Percentiles rank a stretch among this genome's conserved stretches.
Evolutionary conservation across 2,113 vertebrate genomes (phyloP).

Genomic region (Monarcha castaneiventris): DNA sequence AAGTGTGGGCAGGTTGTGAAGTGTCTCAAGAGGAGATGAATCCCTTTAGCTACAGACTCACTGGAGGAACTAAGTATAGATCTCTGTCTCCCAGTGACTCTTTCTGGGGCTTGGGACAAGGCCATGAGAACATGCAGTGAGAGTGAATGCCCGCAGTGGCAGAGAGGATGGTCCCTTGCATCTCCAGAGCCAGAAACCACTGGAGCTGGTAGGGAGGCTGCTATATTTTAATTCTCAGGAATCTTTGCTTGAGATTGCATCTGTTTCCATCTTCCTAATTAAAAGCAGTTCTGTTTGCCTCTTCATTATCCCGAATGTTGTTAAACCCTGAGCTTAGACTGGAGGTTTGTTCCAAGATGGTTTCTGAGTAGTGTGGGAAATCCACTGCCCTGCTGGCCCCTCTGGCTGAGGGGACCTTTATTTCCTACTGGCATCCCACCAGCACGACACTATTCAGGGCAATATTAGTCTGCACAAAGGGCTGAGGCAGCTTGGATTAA

Average conservation of each 20-base stretch:
- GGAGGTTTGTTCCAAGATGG: neutral
- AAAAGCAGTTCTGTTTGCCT: slow-evolving; percentile 6
- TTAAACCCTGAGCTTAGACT: neutral
- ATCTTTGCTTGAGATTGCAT: neutral
- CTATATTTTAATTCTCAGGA: neutral
- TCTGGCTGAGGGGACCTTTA: neutral
- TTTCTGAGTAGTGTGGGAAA: neutral
- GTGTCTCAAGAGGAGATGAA: neutral
- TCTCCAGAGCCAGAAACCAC: neutral
- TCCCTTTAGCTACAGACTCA: neutral
- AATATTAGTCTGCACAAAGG: neutral
- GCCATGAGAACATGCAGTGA: neutral
- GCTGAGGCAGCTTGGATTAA: neutral
- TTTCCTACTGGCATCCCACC: neutral
- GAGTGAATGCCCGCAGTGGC: rapidly evolving
- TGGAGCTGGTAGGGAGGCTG: neutral
- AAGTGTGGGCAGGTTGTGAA: neutral
- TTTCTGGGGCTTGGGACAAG: neutral
- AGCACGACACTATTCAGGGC: neutral
- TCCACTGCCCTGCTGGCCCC: neutral
- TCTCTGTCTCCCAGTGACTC: neutral
- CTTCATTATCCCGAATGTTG: neutral
- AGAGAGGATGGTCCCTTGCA: neutral
- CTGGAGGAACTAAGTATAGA: neutral
- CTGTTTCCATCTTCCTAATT: slow-evolving; percentile 18